These are phyloP conservation scores for Neofelis nebulosa DNA, from an alignment of 2,113 vertebrate genomes.

Conservation along the genomic window DNA sequence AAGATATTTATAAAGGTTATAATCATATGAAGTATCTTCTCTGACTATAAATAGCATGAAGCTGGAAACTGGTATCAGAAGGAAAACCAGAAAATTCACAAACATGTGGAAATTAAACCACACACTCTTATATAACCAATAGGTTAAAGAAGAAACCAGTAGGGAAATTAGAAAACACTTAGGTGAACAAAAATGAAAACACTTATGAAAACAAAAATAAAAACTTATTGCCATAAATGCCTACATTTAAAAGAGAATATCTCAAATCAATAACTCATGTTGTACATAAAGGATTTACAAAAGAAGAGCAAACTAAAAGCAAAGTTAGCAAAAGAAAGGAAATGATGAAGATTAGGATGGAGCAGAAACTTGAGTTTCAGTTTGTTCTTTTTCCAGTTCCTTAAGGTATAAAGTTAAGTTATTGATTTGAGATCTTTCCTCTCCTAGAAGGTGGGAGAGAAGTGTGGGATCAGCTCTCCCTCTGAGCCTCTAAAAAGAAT, in stretches of 20 bases:
- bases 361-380: not conserved
- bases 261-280: not conserved
- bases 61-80: not conserved
- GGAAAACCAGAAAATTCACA: not conserved
- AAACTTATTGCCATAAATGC: not conserved
- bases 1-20: not conserved
- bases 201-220: not conserved
- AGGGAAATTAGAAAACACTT: slow-evolving; percentile 30
- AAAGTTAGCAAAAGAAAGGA: not conserved
- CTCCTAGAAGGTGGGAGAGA: not conserved
- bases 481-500: not conserved
- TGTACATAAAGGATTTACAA: not conserved
- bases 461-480: not conserved
- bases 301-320: not conserved
- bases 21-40: not conserved
- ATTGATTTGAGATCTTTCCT: slow-evolving; percentile 3
- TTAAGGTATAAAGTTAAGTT: not conserved
- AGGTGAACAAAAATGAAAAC: slow-evolving; percentile 17
- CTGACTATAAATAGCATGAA: not conserved
- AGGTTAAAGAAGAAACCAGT: not conserved
- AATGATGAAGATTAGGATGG: not conserved
- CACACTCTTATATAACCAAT: not conserved
- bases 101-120: not conserved
- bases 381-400: not conserved
- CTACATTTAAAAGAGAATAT: not conserved